Percentiles rank a stretch among this genome's conserved stretches.
Evolutionary conservation across 2,888 invertebrate species (phyloP).

Genomic region (Dendrolimus houi): DNA sequence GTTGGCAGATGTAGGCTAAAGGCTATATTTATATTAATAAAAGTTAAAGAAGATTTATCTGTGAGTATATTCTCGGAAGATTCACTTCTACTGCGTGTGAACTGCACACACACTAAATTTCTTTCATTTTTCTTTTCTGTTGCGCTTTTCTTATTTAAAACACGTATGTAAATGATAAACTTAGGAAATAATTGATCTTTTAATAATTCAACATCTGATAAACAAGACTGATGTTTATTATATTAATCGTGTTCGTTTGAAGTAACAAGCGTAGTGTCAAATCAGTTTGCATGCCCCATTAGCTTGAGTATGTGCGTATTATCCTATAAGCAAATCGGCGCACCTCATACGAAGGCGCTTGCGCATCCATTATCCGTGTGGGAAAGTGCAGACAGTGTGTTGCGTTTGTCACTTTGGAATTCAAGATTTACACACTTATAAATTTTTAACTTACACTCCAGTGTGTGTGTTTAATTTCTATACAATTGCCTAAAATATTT

Average conservation of each 20-base stretch:
- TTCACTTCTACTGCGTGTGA: too few species aligned
- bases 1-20: too few species aligned
- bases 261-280: constrained; percentile 57
- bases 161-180: too few species aligned
- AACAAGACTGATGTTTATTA: constrained; percentile 29
- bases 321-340: constrained; percentile 6
- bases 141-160: too few species aligned
- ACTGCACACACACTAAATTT: too few species aligned
- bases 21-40: too few species aligned
- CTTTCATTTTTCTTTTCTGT: too few species aligned
- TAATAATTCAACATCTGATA: constrained; percentile 23
- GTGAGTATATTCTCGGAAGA: too few species aligned
- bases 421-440: neutral
- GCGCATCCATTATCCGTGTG: constrained; percentile 30
- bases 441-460: too few species aligned
- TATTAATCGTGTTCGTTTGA: constrained; percentile 65
- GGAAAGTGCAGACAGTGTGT: constrained; percentile 24
- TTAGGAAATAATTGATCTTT: constrained; percentile 8
- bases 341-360: constrained; percentile 10
- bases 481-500: too few species aligned
- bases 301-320: constrained; percentile 8
- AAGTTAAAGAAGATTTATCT: too few species aligned
- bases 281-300: constrained; percentile 43
- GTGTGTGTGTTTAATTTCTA: too few species aligned
- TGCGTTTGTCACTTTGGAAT: neutral